These are phyloP conservation scores for Pleuronectes platessa DNA, from an alignment of 2,113 vertebrate species.

Conservation along the genomic window DNA sequence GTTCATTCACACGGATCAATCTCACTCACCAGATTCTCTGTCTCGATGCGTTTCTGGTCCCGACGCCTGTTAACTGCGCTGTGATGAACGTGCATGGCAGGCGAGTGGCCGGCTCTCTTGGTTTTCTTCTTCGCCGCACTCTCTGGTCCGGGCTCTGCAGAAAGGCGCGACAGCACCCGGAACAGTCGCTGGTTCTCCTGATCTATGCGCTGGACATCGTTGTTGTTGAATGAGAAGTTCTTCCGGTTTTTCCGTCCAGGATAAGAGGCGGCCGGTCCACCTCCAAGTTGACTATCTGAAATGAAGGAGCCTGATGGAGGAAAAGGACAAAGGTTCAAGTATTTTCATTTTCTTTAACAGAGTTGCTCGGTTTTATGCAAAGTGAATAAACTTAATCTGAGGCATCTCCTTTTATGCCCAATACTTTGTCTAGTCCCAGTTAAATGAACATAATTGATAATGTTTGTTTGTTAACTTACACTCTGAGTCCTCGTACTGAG, in stretches of 20 bases:
- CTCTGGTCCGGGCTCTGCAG: constrained; percentile 63
- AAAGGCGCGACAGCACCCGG: constrained; percentile 85
- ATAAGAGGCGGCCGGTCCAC: constrained; percentile 67
- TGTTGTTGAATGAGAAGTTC: constrained; percentile 92
- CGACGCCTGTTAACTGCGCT: constrained; percentile 90
- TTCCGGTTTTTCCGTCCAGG: constrained; percentile 78
- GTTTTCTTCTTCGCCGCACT: constrained; percentile 51
- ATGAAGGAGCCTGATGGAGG: constrained; percentile 83
- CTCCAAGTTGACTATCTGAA: constrained; percentile 76
- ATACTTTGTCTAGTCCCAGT: background rate
- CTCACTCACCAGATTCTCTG: constrained; percentile 90
- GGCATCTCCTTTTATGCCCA: background rate
- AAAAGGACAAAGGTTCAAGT: constrained; percentile 14
- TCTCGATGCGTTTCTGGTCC: constrained; percentile 92
- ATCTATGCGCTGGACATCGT: constrained; percentile 90
- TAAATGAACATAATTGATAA: background rate
- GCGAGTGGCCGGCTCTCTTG: constrained; percentile 31
- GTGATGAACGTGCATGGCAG: constrained; percentile 81
- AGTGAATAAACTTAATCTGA: background rate
- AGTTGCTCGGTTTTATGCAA: too few relatives aligned
- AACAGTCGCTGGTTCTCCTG: constrained; percentile 92
- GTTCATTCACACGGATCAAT: too few relatives aligned
- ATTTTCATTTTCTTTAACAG: constrained; percentile 8
- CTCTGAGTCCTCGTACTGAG: constrained; percentile 37
- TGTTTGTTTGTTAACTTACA: constrained; percentile 42